These are phyloP conservation scores for Petroica traversi DNA, from an alignment of 2,113 vertebrate species.

Conservation along the genomic window DNA sequence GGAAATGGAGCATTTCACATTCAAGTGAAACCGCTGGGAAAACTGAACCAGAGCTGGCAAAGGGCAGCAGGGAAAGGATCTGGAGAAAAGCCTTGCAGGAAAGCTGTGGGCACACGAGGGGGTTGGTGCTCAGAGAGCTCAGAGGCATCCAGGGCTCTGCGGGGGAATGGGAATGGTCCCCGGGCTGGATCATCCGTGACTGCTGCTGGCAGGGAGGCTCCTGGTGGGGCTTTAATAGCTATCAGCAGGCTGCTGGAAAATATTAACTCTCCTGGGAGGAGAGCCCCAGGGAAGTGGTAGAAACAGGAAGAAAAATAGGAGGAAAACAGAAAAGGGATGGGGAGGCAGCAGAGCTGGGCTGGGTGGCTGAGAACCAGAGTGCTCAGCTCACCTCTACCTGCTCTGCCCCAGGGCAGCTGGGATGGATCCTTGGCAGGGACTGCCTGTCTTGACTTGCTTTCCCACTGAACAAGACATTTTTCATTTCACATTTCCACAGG, in stretches of 20 bases:
- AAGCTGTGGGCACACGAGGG: not conserved
- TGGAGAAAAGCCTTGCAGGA: not conserved
- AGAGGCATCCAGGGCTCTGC: not conserved
- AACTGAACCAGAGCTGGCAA: not conserved
- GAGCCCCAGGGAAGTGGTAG: not conserved
- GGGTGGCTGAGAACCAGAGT: not conserved
- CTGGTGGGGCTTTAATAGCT: not conserved
- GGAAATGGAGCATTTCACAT: not conserved
- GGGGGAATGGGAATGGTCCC: not conserved
- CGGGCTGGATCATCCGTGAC: rapidly evolving
- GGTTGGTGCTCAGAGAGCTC: not conserved
- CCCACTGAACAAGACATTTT: not conserved
- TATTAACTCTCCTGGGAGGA: not conserved
- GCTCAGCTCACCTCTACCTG: not conserved
- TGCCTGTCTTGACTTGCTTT: not conserved
- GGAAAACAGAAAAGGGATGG: not conserved
- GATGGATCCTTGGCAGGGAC: not conserved
- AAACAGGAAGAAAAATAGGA: not conserved
- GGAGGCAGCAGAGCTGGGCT: not conserved
- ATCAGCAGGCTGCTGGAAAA: not conserved
- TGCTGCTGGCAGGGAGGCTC: not conserved
- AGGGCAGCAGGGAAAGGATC: not conserved
- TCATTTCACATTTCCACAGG: not conserved
- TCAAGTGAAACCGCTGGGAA: not conserved
- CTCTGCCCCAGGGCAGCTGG: rapidly evolving